Conservation (phyloP, 2,797 vertebrate genomes). For the Crax fasciolata region DNA sequence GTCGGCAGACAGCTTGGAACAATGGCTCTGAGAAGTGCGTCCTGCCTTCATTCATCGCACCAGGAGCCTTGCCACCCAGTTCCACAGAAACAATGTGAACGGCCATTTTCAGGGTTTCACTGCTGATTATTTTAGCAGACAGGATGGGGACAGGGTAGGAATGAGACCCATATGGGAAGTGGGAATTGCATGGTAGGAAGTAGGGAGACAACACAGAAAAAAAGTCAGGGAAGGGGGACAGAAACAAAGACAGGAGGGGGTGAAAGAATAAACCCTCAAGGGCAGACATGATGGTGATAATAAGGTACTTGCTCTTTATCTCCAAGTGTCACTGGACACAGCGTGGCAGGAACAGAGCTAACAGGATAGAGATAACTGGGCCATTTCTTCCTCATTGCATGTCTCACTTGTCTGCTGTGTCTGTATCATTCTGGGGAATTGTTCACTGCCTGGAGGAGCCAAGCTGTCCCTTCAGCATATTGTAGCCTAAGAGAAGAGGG, state of each 20-base stretch:
- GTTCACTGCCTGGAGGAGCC: not conserved
- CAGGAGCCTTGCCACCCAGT: slow-evolving; percentile 46
- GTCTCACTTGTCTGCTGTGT: not conserved
- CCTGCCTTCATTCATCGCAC: slow-evolving; percentile 77
- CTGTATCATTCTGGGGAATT: not conserved
- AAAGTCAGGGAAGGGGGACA: slow-evolving; percentile 60
- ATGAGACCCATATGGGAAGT: slow-evolving; percentile 70
- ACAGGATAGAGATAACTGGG: slow-evolving; percentile 72
- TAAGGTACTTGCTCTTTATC: slow-evolving; percentile 67
- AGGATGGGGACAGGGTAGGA: slow-evolving; percentile 75
- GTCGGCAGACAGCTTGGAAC: slow-evolving; percentile 60
- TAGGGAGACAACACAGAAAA: slow-evolving; percentile 69
- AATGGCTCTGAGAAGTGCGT: slow-evolving; percentile 57
- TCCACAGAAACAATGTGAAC: slow-evolving; percentile 70
- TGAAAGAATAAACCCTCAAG: slow-evolving; percentile 69
- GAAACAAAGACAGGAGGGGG: slow-evolving; percentile 71
- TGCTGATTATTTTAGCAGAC: slow-evolving; percentile 78
- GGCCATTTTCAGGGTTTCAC: slow-evolving; percentile 65
- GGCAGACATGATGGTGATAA: slow-evolving; percentile 67
- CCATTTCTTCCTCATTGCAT: slow-evolving; percentile 50
- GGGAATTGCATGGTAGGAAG: slow-evolving; percentile 77
- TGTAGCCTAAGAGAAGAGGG: not conserved
- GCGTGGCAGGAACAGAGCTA: slow-evolving; percentile 50
- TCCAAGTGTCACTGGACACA: slow-evolving; percentile 39
- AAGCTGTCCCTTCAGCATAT: not conserved